phyloP scores from a whole-genome alignment of 2,113 vertebrate species.

The Gymnorhina tibicen region DNA sequence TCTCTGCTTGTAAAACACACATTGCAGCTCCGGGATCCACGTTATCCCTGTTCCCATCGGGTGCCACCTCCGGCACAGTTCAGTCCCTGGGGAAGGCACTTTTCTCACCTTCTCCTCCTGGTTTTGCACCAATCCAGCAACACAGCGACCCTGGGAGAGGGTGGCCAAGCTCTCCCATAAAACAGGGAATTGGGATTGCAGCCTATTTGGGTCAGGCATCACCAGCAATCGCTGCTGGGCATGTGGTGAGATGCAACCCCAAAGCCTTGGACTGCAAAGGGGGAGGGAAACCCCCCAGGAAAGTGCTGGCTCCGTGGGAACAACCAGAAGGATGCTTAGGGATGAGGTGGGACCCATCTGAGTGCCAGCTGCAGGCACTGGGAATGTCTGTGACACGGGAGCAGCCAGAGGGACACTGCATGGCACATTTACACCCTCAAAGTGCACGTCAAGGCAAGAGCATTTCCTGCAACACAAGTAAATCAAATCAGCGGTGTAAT shows the following conservation, averaged over 20 bases:
- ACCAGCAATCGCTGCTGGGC: fast-evolving
- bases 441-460: background rate
- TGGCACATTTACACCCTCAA: background rate
- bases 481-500: background rate
- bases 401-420: background rate
- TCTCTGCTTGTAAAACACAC: background rate
- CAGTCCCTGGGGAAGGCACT: background rate
- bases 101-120: background rate
- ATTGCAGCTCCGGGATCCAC: background rate
- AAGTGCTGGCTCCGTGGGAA: background rate
- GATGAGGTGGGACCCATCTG: background rate
- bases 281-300: background rate
- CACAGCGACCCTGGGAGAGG: background rate
- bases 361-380: background rate
- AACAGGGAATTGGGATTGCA: background rate
- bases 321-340: background rate
- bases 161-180: background rate
- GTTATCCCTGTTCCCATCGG: fast-evolving
- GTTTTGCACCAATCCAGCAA: background rate
- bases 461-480: background rate
- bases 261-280: background rate
- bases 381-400: background rate
- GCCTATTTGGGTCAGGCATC: background rate
- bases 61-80: fast-evolving
- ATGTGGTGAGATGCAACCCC: fast-evolving